Evolutionary conservation across 2,888 invertebrate species (phyloP).

Genomic region (Pardosa pseudoannulata): DNA sequence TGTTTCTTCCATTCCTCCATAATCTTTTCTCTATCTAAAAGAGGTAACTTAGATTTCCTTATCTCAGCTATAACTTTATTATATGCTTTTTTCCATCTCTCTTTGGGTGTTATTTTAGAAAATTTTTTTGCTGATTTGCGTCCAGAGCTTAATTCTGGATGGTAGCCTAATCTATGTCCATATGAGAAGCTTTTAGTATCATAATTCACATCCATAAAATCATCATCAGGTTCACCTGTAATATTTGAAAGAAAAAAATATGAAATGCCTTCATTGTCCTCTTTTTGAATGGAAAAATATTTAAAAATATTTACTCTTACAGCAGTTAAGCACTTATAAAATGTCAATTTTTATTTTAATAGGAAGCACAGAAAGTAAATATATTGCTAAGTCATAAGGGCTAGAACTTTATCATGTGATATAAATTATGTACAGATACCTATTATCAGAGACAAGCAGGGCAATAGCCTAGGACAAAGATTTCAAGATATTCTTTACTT

Average conservation of each 20-base stretch:
- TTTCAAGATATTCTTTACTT: too few species aligned
- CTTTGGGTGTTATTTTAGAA: slow-evolving; percentile 39
- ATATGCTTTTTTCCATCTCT: slow-evolving; percentile 62
- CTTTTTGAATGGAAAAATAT: too few species aligned
- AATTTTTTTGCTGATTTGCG: not conserved
- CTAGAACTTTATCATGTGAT: too few species aligned
- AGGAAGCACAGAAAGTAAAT: too few species aligned
- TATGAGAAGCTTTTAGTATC: slow-evolving; percentile 31
- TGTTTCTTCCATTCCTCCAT: slow-evolving; percentile 45
- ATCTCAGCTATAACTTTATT: slow-evolving; percentile 21
- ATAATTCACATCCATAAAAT: not conserved
- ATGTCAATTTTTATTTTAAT: too few species aligned
- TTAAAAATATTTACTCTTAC: too few species aligned
- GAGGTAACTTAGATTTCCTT: slow-evolving; percentile 18
- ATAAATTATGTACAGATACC: too few species aligned
- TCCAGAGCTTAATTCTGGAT: slow-evolving; percentile 27
- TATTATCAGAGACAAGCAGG: too few species aligned
- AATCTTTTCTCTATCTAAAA: slow-evolving; percentile 22
- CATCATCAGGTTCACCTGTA: not conserved
- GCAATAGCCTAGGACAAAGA: too few species aligned
- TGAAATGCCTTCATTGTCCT: not conserved
- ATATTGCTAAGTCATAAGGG: too few species aligned
- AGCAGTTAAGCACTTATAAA: too few species aligned
- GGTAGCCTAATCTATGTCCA: slow-evolving; percentile 45
- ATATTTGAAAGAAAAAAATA: too few species aligned